These are phyloP conservation scores for Sardina pilchardus DNA, from an alignment of 2,113 vertebrate genomes.

Conservation along the genomic window DNA sequence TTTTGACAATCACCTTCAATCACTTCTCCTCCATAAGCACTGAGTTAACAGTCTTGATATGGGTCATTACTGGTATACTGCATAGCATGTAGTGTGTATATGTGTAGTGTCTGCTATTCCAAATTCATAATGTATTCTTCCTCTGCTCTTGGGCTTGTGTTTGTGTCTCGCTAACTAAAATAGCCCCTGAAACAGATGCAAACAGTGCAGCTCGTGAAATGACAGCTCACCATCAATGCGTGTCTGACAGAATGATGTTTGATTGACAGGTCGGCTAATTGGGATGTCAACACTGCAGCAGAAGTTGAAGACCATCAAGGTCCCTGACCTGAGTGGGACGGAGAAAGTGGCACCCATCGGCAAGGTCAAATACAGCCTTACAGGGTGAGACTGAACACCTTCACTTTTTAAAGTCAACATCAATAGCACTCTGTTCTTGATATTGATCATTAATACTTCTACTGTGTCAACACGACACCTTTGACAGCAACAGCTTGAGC, in stretches of 20 bases:
- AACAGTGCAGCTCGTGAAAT: neutral
- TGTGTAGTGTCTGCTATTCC: neutral
- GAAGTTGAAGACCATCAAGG: slow-evolving; percentile 60
- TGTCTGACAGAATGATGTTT: slow-evolving; percentile 7
- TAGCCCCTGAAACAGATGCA: neutral
- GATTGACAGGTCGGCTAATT: slow-evolving; percentile 61
- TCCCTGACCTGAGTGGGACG: slow-evolving; percentile 69
- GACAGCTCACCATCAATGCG: neutral
- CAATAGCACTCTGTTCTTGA: neutral
- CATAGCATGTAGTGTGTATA: neutral
- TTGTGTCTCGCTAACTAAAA: neutral
- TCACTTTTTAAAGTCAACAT: neutral
- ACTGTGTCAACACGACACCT: neutral
- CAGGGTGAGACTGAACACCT: slow-evolving; percentile 58
- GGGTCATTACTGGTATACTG: neutral
- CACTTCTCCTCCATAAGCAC: neutral
- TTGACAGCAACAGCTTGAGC: neutral
- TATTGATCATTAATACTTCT: too few species aligned
- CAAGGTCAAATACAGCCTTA: slow-evolving; percentile 68
- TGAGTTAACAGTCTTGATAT: neutral
- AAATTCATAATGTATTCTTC: neutral
- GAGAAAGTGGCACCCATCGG: slow-evolving; percentile 61
- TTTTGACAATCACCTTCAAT: too few species aligned
- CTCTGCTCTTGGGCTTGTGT: neutral
- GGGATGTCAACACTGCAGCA: slow-evolving; percentile 62